phyloP scores from a whole-genome alignment of 2,113 vertebrate species.

The Microcebus lehilahytsara region DNA sequence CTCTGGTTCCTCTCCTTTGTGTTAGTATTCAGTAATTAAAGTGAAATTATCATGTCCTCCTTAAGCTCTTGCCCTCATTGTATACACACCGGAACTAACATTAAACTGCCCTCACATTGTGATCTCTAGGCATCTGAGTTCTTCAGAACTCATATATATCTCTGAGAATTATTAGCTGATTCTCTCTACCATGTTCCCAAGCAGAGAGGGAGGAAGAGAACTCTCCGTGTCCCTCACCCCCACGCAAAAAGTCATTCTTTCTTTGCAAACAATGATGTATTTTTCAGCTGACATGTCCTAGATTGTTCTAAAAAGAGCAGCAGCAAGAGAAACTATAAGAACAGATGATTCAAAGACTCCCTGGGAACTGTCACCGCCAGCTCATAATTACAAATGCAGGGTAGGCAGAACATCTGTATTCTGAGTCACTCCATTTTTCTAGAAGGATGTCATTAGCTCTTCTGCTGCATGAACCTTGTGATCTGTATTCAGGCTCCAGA shows the following conservation, averaged over 20 bases:
- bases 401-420: neutral
- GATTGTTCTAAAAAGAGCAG: constrained; percentile 59
- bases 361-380: neutral
- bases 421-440: constrained; percentile 52
- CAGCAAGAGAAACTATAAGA: constrained; percentile 5
- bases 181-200: neutral
- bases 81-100: neutral
- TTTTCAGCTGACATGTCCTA: constrained; percentile 37
- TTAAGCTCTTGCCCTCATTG: neutral
- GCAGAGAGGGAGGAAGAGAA: neutral
- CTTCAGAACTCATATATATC: neutral
- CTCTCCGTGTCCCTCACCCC: neutral
- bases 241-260: neutral
- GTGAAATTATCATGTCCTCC: neutral
- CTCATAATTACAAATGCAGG: constrained; percentile 28
- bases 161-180: neutral
- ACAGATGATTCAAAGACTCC: constrained; percentile 36
- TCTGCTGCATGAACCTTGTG: neutral
- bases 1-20: constrained; percentile 45
- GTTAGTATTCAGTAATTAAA: constrained; percentile 15
- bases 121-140: neutral
- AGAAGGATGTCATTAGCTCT: neutral
- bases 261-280: constrained; percentile 12
- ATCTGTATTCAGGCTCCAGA: neutral
- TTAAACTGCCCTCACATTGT: neutral